Evolutionary conservation across 2,888 invertebrate genomes (phyloP).

Genomic region (Polyommatus iphigenia): DNA sequence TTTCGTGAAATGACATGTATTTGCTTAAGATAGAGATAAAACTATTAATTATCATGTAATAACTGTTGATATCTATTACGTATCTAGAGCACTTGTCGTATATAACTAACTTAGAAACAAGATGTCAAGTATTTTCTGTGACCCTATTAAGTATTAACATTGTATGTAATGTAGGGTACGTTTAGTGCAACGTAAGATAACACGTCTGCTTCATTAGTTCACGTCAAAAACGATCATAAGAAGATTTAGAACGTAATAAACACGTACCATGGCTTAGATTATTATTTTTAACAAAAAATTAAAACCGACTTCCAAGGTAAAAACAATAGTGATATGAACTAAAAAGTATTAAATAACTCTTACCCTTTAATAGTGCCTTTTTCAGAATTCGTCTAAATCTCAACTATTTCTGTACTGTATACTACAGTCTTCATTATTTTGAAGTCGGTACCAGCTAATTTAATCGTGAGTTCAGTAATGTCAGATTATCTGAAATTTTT

Average conservation of each 20-base stretch:
- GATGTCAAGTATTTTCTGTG: neutral
- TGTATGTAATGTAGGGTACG: neutral
- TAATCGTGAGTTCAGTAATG: too few species aligned
- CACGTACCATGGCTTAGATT: neutral
- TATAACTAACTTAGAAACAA: neutral
- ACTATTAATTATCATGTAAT: neutral
- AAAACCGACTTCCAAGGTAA: too few species aligned
- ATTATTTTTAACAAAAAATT: too few species aligned
- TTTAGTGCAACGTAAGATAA: constrained; percentile 27
- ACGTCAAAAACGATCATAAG: neutral
- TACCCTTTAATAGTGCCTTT: too few species aligned
- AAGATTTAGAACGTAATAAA: neutral
- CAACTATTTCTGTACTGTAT: too few species aligned
- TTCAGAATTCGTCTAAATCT: too few species aligned
- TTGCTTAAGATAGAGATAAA: neutral
- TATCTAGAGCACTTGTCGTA: neutral
- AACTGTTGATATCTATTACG: neutral
- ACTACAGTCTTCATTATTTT: too few species aligned
- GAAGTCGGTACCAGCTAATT: too few species aligned
- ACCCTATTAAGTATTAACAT: neutral
- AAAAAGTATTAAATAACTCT: too few species aligned
- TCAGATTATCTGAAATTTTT: too few species aligned
- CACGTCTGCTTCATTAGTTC: constrained; percentile 11
- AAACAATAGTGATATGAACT: too few species aligned
- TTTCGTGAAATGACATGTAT: too few species aligned